Evolutionary conservation across 2,113 vertebrate species (phyloP).

Genomic region (Callipepla squamata): DNA sequence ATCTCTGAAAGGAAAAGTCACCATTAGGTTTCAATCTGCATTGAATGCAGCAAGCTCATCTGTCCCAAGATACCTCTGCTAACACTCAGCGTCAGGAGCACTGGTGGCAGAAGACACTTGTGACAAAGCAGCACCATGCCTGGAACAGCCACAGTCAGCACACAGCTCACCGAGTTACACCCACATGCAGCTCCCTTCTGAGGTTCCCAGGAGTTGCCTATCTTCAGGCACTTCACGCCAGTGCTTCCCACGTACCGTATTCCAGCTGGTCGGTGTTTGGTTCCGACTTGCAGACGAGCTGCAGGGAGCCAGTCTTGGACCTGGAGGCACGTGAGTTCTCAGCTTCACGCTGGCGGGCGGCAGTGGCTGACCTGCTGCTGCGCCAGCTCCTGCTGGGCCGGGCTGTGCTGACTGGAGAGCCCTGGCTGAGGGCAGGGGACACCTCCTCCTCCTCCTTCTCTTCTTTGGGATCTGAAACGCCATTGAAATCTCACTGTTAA

Average conservation of each 20-base stretch:
- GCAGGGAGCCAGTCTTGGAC: conserved; percentile 74
- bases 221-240: not conserved
- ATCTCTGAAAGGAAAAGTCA: conserved; percentile 74
- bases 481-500: not conserved
- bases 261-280: conserved; percentile 83
- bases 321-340: conserved; percentile 78
- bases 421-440: conserved; percentile 27
- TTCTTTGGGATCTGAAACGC: conserved; percentile 80
- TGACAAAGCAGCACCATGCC: not conserved
- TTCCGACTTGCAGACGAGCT: conserved; percentile 90
- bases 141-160: not conserved
- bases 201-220: not conserved
- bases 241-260: conserved; percentile 73
- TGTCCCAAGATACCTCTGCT: not conserved
- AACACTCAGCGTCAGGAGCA: not conserved
- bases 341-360: conserved; percentile 69
- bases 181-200: not conserved
- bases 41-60: not conserved
- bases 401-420: conserved; percentile 20
- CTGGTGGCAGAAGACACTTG: conserved; percentile 2
- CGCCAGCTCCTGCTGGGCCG: conserved; percentile 76
- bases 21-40: conserved; percentile 40
- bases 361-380: conserved; percentile 67
- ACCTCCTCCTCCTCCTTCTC: conserved; percentile 78
- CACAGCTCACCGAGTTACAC: not conserved